Conservation (phyloP, 1,140 invertebrate species). For the Drosophila sulfurigaster region DNA sequence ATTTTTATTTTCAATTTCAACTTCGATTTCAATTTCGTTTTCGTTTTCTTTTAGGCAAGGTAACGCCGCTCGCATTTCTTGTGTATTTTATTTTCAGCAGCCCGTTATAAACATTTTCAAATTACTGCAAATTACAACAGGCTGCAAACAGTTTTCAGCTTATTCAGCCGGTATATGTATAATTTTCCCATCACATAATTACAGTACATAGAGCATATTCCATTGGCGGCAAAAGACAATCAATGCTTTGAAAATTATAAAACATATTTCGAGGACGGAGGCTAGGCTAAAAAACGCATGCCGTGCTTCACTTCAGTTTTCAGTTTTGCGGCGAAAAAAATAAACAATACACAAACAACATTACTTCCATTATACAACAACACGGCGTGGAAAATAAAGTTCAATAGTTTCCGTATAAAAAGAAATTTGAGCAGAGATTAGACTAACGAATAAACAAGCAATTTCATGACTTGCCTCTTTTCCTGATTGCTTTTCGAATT, state of each 20-base stretch:
- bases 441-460: background rate
- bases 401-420: conserved; percentile 35
- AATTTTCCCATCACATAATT: conserved; percentile 43
- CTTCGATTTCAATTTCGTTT: background rate
- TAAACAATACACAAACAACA: conserved; percentile 2
- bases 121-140: conserved; percentile 42
- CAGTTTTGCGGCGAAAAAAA: conserved; percentile 4
- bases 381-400: conserved; percentile 6
- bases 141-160: conserved; percentile 26
- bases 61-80: background rate
- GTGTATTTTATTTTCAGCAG: background rate
- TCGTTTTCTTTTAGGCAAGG: conserved; percentile 7
- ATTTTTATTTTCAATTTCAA: conserved; percentile 20
- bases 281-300: conserved; percentile 10
- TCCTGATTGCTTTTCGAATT: background rate
- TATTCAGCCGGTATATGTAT: conserved; percentile 15
- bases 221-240: conserved; percentile 22
- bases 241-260: conserved; percentile 31
- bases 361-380: conserved; percentile 18
- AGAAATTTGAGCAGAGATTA: conserved; percentile 10
- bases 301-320: conserved; percentile 1
- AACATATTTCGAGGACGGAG: conserved; percentile 38
- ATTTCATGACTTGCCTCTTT: conserved; percentile 1
- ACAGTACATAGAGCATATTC: conserved; percentile 1
- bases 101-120: conserved; percentile 34